phyloP scores from a whole-genome alignment of 2,888 invertebrate species.

The Luffia ferchaultella region DNA sequence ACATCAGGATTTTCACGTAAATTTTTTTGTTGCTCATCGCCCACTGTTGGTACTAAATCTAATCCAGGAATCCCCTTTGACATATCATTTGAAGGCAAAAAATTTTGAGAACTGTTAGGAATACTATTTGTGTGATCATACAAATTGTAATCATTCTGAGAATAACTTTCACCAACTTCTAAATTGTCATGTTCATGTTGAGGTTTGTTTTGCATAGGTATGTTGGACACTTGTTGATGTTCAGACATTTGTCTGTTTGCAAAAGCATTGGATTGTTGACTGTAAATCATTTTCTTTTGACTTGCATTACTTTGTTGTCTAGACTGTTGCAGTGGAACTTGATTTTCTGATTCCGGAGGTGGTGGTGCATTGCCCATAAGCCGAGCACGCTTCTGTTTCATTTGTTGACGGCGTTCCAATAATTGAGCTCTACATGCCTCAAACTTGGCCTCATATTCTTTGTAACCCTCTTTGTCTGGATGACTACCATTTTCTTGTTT shows the following conservation, averaged over 20 bases:
- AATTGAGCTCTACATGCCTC: conserved; percentile 83
- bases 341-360: conserved; percentile 19
- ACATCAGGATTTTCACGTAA: conserved; percentile 22
- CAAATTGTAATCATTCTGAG: conserved; percentile 32
- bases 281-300: background rate
- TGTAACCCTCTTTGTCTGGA: conserved; percentile 87
- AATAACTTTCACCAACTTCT: conserved; percentile 13
- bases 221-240: conserved; percentile 9
- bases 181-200: conserved; percentile 2
- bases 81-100: conserved; percentile 32
- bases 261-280: background rate
- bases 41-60: conserved; percentile 70
- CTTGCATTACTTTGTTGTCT: conserved; percentile 14
- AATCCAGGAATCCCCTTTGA: conserved; percentile 75
- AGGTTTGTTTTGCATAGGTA: conserved; percentile 11
- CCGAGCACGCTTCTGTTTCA: conserved; percentile 71
- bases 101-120: conserved; percentile 25
- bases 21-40: conserved; percentile 18
- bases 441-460: conserved; percentile 89
- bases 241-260: conserved; percentile 7
- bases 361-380: conserved; percentile 22
- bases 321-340: conserved; percentile 19
- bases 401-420: conserved; percentile 80
- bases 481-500: conserved; percentile 90
- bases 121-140: conserved; percentile 8